Conservation (phyloP, 2,888 invertebrate genomes). For the Dolichopus griseipennis region DNA sequence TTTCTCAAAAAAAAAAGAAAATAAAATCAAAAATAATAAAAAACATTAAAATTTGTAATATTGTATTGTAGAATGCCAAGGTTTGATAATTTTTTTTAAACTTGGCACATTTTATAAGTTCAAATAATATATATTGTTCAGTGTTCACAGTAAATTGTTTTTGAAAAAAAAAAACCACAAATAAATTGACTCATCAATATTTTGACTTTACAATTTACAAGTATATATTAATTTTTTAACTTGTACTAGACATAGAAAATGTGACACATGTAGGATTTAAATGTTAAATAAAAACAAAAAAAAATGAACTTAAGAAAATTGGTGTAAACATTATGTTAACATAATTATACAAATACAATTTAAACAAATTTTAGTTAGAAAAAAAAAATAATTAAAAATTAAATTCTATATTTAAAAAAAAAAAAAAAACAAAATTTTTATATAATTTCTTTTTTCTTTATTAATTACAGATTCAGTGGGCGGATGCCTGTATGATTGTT, state of each 20-base stretch:
- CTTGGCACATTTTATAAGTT: neutral
- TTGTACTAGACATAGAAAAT: neutral
- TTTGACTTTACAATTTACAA: neutral
- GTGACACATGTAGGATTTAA: neutral
- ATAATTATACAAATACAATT: neutral
- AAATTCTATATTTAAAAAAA: too few species aligned
- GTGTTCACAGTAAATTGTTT: neutral
- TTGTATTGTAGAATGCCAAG: neutral
- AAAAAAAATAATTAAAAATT: neutral
- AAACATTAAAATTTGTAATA: neutral
- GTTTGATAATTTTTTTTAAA: neutral
- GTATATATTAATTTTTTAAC: neutral
- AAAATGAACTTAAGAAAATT: neutral
- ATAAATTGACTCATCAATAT: conserved; percentile 6
- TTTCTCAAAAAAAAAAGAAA: conserved; percentile 5
- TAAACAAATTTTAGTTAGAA: too few species aligned
- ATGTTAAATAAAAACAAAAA: neutral
- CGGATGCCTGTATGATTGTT: conserved; percentile 67
- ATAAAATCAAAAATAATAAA: neutral
- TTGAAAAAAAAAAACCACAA: too few species aligned
- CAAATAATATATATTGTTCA: too few species aligned
- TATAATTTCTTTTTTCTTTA: conserved; percentile 4
- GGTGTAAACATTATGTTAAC: neutral
- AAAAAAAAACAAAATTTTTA: neutral
- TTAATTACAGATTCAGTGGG: conserved; percentile 55